Percentiles rank a stretch among this genome's conserved stretches.
phyloP scores from a whole-genome alignment of 2,888 invertebrate genomes.

The Eutolmus rufibarbis region DNA sequence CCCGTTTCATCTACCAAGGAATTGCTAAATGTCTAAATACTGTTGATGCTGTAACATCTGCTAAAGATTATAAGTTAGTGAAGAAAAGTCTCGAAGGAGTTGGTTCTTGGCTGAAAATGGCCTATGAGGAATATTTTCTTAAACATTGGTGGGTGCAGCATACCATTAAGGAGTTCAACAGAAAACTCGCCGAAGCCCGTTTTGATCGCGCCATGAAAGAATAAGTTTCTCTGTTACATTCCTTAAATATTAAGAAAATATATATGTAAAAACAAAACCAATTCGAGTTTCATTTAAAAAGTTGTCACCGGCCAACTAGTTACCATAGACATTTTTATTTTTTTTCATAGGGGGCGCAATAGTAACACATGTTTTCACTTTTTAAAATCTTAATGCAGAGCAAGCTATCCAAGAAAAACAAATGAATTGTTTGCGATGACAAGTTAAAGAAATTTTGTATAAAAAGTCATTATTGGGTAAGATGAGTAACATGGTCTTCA shows the following conservation, averaged over 20 bases:
- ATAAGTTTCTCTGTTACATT: neutral
- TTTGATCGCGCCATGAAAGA: neutral
- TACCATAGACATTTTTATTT: neutral
- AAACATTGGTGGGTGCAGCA: neutral
- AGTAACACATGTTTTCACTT: neutral
- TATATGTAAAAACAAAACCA: neutral
- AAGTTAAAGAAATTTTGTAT: neutral
- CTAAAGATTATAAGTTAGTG: neutral
- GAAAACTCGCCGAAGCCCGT: neutral
- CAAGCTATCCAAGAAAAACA: neutral
- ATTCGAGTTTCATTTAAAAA: neutral
- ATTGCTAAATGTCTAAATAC: conserved; percentile 4
- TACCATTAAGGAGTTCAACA: neutral
- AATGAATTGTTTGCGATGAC: neutral
- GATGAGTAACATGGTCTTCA: neutral
- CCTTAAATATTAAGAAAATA: neutral
- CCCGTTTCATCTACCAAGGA: conserved; percentile 31
- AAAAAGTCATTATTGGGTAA: neutral
- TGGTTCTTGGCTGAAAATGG: neutral
- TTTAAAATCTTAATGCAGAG: neutral
- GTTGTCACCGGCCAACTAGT: neutral
- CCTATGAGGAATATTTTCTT: neutral
- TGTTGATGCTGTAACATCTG: neutral
- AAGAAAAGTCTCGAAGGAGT: neutral
- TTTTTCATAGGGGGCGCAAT: neutral